Evolutionary conservation across 2,888 invertebrate genomes (phyloP).

Genomic region (Strigamia crassipes): DNA sequence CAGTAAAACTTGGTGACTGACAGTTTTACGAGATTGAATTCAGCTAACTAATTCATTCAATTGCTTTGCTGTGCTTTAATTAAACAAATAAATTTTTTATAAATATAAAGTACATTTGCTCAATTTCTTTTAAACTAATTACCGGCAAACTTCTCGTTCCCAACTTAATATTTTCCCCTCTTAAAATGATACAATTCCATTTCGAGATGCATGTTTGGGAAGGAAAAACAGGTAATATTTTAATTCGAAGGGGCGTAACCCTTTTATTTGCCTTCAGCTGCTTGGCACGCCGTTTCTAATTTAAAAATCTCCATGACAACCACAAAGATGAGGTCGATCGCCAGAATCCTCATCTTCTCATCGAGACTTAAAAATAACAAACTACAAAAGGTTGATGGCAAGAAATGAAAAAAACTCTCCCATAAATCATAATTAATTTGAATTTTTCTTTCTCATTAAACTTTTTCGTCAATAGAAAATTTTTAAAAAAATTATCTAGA

Average conservation of each 20-base stretch:
- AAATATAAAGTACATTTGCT: not conserved
- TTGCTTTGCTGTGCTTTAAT: too few relatives aligned
- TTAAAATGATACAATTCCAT: slow-evolving; percentile 30
- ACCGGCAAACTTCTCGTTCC: not conserved
- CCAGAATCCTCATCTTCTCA: not conserved
- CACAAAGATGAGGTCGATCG: not conserved
- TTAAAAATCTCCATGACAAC: not conserved
- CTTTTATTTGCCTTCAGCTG: not conserved
- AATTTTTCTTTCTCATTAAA: not conserved
- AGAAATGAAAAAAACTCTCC: not conserved
- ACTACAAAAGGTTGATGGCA: not conserved
- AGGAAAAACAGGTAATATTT: not conserved
- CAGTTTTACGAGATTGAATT: too few relatives aligned
- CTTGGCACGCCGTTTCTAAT: slow-evolving; percentile 7
- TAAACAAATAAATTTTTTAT: too few relatives aligned
- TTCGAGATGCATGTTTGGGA: not conserved
- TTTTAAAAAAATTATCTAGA: not conserved
- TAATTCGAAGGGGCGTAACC: not conserved
- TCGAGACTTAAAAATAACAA: not conserved
- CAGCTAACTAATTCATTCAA: too few relatives aligned
- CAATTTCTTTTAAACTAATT: not conserved
- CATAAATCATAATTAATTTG: not conserved
- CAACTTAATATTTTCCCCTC: not conserved
- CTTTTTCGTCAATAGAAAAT: not conserved
- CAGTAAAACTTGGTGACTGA: too few relatives aligned